Conservation (phyloP, 35 echinoderm and acorn worm species). For the Holothuria glaberrima region DNA sequence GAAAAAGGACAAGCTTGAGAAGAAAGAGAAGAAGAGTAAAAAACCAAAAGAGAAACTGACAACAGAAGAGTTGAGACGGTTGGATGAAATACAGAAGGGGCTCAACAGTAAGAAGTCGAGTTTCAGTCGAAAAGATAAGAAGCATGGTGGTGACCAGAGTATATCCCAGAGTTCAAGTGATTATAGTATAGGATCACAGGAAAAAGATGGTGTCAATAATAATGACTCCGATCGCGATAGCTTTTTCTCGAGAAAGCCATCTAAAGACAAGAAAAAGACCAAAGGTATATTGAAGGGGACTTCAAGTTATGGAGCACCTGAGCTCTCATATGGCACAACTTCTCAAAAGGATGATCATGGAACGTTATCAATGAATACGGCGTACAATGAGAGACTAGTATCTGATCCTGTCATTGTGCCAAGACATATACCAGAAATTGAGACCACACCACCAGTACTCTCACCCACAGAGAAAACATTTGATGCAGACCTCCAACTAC, state of each 20-base stretch:
- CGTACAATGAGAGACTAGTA: constrained; percentile 77
- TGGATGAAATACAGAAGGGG: constrained; percentile 71
- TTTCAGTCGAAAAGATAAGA: constrained; percentile 45
- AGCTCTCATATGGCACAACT: constrained; percentile 54
- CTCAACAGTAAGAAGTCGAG: constrained; percentile 63
- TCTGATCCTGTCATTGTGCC: constrained; percentile 49
- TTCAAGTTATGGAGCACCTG: constrained; percentile 62
- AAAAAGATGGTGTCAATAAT: constrained; percentile 59
- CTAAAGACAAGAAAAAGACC: constrained; percentile 50
- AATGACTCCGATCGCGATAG: constrained; percentile 52
- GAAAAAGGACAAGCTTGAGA: constrained; percentile 86
- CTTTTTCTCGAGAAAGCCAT: constrained; percentile 44
- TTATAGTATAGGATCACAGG: constrained; percentile 38
- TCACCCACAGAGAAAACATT: constrained; percentile 74
- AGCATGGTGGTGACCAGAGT: constrained; percentile 38
- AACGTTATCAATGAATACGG: constrained; percentile 69
- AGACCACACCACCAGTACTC: constrained; percentile 7
- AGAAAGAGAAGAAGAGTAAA: constrained; percentile 77
- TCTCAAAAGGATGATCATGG: constrained; percentile 71
- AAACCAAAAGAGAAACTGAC: constrained; percentile 75
- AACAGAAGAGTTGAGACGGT: constrained; percentile 69
- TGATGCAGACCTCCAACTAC: constrained; percentile 74
- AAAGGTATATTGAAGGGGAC: constrained; percentile 56
- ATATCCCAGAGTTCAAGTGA: constrained; percentile 45
- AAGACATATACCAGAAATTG: constrained; percentile 53